Conservation (phyloP, 2,113 vertebrate species). For the Plecotus auritus region DNA sequence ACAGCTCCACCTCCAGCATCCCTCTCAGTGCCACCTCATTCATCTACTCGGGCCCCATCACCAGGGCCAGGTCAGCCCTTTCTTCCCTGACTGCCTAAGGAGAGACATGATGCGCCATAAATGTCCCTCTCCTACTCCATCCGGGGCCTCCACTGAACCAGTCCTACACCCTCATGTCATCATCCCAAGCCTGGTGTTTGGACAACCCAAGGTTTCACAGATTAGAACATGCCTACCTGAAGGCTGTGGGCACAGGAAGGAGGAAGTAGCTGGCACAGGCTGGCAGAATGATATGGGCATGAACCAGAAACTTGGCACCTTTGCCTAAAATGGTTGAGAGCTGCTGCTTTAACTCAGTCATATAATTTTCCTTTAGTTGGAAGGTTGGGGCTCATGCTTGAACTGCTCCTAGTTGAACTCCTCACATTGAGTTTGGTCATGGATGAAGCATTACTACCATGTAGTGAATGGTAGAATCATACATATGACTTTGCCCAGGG, state of each 20-base stretch:
- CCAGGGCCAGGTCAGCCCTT: not conserved
- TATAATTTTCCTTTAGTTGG: not conserved
- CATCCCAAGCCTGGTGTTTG: not conserved
- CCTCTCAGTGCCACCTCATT: not conserved
- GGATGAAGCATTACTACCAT: not conserved
- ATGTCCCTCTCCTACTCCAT: not conserved
- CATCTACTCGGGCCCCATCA: not conserved
- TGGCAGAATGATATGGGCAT: not conserved
- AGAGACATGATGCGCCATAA: not conserved
- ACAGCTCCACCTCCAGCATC: not conserved
- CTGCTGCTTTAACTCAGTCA: conserved; percentile 4
- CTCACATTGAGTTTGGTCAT: not conserved
- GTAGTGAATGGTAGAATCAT: not conserved
- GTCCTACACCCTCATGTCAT: not conserved
- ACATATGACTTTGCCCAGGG: not conserved
- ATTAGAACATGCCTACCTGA: not conserved
- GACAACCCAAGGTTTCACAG: not conserved
- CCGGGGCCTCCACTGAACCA: not conserved
- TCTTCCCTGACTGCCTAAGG: not conserved
- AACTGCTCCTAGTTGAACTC: not conserved
- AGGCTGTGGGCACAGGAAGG: not conserved
- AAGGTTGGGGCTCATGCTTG: not conserved
- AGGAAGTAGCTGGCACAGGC: not conserved
- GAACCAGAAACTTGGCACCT: conserved; percentile 15
- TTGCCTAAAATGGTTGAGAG: not conserved